Conservation (phyloP, 1,140 invertebrate species). For the fruit fly (Drosophila melanogaster) region DNA sequence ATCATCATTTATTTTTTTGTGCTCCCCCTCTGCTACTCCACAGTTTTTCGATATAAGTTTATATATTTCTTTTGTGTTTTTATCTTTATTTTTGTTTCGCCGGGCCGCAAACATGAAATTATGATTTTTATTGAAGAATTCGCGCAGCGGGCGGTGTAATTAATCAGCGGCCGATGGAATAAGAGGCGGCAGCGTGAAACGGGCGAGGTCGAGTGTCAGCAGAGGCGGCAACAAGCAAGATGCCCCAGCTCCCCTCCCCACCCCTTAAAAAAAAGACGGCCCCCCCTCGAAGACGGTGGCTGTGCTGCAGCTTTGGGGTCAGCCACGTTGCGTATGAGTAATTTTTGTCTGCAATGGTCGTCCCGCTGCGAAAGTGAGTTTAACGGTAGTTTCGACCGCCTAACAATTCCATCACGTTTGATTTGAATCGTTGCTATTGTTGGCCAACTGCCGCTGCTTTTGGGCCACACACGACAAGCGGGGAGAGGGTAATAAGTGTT, state of each 20-base stretch:
- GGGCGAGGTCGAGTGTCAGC: conserved; percentile 68
- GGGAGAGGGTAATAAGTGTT: background rate
- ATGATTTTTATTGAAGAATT: conserved; percentile 84
- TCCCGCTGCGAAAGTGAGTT: conserved; percentile 79
- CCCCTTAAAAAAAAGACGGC: too few relatives aligned
- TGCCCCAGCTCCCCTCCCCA: background rate
- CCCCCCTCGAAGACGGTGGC: conserved; percentile 43
- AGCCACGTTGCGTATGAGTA: conserved; percentile 64
- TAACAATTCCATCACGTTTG: conserved; percentile 70
- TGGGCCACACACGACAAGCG: conserved; percentile 19
- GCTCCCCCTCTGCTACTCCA: conserved; percentile 11
- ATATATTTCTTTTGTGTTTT: conserved; percentile 1
- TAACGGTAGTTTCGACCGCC: conserved; percentile 75
- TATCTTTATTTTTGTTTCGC: conserved; percentile 40
- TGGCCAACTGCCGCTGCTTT: conserved; percentile 32
- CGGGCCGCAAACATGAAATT: conserved; percentile 76
- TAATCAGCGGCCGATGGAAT: conserved; percentile 70
- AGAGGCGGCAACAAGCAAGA: conserved; percentile 56
- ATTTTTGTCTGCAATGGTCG: conserved; percentile 28
- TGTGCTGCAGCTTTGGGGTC: conserved; percentile 49
- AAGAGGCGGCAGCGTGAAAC: conserved; percentile 55
- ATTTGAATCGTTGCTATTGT: conserved; percentile 76
- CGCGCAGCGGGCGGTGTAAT: conserved; percentile 81
- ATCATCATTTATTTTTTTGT: conserved; percentile 71
- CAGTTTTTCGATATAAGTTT: background rate